Conservation (phyloP, 1,140 invertebrate species). For the Galleria mellonella region DNA sequence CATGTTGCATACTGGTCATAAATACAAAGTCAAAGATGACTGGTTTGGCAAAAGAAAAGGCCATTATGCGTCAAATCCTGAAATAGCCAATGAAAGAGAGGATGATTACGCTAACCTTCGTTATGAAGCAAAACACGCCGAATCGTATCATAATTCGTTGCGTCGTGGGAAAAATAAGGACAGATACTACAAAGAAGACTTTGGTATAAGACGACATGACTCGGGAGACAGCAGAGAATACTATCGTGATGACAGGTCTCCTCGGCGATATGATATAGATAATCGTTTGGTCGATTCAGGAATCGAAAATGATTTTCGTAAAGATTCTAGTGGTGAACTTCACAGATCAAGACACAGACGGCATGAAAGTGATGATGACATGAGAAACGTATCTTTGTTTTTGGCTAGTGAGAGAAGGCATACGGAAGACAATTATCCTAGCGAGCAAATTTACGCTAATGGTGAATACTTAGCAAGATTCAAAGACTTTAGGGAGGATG, state of each 20-base stretch:
- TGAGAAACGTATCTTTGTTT: conserved; percentile 77
- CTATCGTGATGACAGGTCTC: conserved; percentile 63
- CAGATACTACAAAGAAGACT: conserved; percentile 60
- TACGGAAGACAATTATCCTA: conserved; percentile 75
- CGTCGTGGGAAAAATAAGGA: conserved; percentile 62
- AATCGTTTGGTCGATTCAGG: conserved; percentile 83
- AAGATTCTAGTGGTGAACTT: conserved; percentile 79
- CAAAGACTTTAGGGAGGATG: conserved; percentile 50
- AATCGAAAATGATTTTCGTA: conserved; percentile 85
- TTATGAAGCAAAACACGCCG: conserved; percentile 55
- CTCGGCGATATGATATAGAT: conserved; percentile 70
- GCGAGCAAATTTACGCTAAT: conserved; percentile 63
- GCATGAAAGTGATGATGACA: conserved; percentile 78
- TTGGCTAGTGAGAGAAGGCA: conserved; percentile 80
- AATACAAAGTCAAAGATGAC: conserved; percentile 65
- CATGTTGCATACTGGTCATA: conserved; percentile 53
- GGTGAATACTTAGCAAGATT: conserved; percentile 49
- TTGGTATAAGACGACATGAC: conserved; percentile 62
- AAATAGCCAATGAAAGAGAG: conserved; percentile 69
- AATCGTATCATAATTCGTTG: conserved; percentile 75
- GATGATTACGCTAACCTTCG: conserved; percentile 64
- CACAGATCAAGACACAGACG: conserved; percentile 52
- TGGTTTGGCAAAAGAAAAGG: conserved; percentile 70
- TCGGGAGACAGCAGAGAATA: conserved; percentile 68
- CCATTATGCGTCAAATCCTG: conserved; percentile 75